Evolutionary conservation across 2,113 vertebrate genomes (phyloP).

Genomic region (Chlorodrepanis virens): DNA sequence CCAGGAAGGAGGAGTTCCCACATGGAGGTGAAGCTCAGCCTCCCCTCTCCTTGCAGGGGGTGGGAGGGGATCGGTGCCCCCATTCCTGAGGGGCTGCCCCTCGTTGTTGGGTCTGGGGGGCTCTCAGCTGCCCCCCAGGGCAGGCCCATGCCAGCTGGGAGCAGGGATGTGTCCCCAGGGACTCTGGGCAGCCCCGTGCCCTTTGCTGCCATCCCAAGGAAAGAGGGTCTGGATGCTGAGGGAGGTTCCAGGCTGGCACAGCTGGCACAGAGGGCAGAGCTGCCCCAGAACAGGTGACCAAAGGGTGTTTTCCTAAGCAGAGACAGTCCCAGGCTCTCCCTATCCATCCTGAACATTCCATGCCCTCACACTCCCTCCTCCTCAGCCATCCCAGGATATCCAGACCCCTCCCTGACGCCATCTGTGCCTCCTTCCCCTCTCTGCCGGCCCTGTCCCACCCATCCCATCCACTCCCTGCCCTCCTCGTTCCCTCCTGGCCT

Average conservation of each 20-base stretch:
- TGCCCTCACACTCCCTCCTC: not conserved
- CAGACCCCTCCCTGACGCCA: not conserved
- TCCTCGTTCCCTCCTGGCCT: not conserved
- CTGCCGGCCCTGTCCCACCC: not conserved
- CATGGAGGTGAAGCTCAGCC: fast-evolving
- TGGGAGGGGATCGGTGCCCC: fast-evolving
- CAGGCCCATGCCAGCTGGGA: not conserved
- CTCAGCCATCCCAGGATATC: not conserved
- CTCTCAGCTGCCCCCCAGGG: not conserved
- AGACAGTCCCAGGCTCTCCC: not conserved
- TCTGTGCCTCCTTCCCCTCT: not conserved
- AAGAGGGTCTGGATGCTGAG: not conserved
- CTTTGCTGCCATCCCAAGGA: not conserved
- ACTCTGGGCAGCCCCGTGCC: not conserved
- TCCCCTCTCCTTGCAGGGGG: not conserved
- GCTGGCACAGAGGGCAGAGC: not conserved
- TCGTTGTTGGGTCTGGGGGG: not conserved
- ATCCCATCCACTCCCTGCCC: too few species aligned
- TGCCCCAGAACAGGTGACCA: not conserved
- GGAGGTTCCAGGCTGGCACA: not conserved
- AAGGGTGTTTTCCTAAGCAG: not conserved
- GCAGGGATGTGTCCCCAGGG: not conserved
- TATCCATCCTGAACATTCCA: not conserved
- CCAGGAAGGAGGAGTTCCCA: not conserved
- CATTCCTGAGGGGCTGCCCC: fast-evolving